Conservation (phyloP, 2,797 vertebrate species). For the Lepidocolaptes lacrymiger region DNA sequence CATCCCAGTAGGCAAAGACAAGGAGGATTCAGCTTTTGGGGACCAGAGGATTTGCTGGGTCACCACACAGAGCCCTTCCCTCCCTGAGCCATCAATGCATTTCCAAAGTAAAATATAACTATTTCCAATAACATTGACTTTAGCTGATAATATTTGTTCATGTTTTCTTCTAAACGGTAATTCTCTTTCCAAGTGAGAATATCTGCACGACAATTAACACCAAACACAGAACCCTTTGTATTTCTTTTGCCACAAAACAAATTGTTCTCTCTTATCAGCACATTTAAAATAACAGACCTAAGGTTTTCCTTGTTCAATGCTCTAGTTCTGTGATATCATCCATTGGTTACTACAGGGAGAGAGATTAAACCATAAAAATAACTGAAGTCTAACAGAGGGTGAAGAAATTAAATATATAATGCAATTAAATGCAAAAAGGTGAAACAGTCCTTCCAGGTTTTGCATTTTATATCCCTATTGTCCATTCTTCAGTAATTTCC, state of each 20-base stretch:
- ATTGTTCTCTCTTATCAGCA: background rate
- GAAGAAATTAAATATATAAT: background rate
- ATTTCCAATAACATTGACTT: slow-evolving; percentile 54
- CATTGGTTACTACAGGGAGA: background rate
- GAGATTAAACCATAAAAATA: slow-evolving; percentile 23
- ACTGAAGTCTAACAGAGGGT: background rate
- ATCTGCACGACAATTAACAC: background rate
- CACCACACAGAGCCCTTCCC: background rate
- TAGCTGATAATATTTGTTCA: background rate
- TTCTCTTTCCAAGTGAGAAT: background rate
- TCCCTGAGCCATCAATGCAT: background rate
- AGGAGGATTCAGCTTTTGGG: background rate
- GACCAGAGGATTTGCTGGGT: no score
- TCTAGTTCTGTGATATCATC: background rate
- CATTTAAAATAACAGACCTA: slow-evolving; percentile 4
- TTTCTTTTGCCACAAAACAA: background rate
- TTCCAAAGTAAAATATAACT: slow-evolving; percentile 57
- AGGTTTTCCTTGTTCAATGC: background rate
- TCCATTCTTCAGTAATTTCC: background rate
- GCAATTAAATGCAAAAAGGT: background rate
- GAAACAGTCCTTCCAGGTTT: background rate
- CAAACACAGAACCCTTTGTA: slow-evolving; percentile 1
- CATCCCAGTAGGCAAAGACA: background rate
- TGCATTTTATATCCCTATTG: background rate
- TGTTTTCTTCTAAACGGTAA: slow-evolving; percentile 15